Percentiles rank a stretch among this genome's conserved stretches.
phyloP scores from a whole-genome alignment of 2,888 invertebrate species.

The Falcaria lacertinaria region DNA sequence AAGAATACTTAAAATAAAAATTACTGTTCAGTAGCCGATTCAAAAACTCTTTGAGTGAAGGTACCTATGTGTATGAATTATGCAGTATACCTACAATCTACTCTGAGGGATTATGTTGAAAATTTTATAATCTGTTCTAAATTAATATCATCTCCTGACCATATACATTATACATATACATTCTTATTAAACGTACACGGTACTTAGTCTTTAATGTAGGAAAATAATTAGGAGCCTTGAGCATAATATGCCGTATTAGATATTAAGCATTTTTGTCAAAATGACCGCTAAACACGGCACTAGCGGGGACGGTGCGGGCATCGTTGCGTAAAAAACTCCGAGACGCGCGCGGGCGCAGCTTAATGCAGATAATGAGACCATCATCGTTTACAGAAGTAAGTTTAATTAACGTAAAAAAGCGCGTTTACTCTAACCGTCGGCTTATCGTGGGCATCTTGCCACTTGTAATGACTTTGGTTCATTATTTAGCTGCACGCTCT shows the following conservation, averaged over 20 bases:
- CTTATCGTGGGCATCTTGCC: slow-evolving; percentile 67
- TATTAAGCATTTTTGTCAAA: slow-evolving; percentile 10
- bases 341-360: slow-evolving; percentile 42
- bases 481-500: slow-evolving; percentile 69
- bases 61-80: too few relatives aligned
- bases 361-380: slow-evolving; percentile 66
- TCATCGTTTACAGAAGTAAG: slow-evolving; percentile 74
- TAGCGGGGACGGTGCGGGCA: slow-evolving; percentile 31
- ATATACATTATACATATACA: too few relatives aligned
- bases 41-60: too few relatives aligned
- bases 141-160: too few relatives aligned
- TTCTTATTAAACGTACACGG: too few relatives aligned
- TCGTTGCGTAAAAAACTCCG: slow-evolving; percentile 55
- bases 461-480: slow-evolving; percentile 75
- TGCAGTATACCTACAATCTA: too few relatives aligned
- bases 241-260: background rate
- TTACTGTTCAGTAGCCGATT: too few relatives aligned
- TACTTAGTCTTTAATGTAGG: too few relatives aligned
- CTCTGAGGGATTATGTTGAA: too few relatives aligned
- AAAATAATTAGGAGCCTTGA: background rate
- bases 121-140: too few relatives aligned
- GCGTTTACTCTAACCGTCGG: slow-evolving; percentile 70
- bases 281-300: slow-evolving; percentile 34
- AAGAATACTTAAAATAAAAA: too few relatives aligned
- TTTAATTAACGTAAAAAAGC: slow-evolving; percentile 79